Conservation (phyloP, 2,797 vertebrate species). For the Gymnoscopelus microlampas region DNA sequence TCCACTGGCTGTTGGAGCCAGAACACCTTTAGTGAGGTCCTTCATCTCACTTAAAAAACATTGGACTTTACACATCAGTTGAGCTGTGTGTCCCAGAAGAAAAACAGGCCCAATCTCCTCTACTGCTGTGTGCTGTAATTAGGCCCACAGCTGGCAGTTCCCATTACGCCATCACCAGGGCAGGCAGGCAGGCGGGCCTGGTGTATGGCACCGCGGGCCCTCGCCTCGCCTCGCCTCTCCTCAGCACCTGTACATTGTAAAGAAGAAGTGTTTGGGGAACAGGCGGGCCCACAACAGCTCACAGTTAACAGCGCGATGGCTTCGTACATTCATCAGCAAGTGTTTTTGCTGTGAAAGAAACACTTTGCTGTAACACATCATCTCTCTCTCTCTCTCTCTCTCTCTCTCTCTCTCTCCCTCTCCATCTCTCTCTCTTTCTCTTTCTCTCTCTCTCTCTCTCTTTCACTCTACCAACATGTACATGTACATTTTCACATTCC, state of each 20-base stretch:
- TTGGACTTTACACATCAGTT: slow-evolving; percentile 77
- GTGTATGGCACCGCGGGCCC: slow-evolving; percentile 68
- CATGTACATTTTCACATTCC: slow-evolving; percentile 59
- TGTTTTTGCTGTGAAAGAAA: slow-evolving; percentile 71
- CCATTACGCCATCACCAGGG: slow-evolving; percentile 77
- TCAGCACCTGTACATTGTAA: slow-evolving; percentile 83
- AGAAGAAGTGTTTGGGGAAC: slow-evolving; percentile 56
- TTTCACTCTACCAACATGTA: slow-evolving; percentile 34
- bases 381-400: slow-evolving; percentile 19
- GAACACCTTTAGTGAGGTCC: slow-evolving; percentile 61
- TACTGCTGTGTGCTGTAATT: slow-evolving; percentile 75
- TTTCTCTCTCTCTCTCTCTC: slow-evolving; percentile 37
- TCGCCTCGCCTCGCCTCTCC: slow-evolving; percentile 56
- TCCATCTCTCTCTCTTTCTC: slow-evolving; percentile 12
- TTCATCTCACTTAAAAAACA: slow-evolving; percentile 75
- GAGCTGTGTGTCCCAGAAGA: slow-evolving; percentile 75
- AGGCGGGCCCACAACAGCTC: slow-evolving; percentile 42
- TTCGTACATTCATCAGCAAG: slow-evolving; percentile 35
- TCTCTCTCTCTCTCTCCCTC: slow-evolving; percentile 35
- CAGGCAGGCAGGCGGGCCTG: slow-evolving; percentile 59
- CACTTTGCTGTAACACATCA: slow-evolving; percentile 74
- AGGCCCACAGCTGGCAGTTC: slow-evolving; percentile 83
- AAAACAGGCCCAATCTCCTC: slow-evolving; percentile 77
- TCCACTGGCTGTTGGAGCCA: slow-evolving; percentile 36
- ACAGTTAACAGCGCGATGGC: slow-evolving; percentile 58